These are phyloP conservation scores for Stictocephala bisonia DNA, from an alignment of 2,888 invertebrate genomes.

Conservation along the genomic window DNA sequence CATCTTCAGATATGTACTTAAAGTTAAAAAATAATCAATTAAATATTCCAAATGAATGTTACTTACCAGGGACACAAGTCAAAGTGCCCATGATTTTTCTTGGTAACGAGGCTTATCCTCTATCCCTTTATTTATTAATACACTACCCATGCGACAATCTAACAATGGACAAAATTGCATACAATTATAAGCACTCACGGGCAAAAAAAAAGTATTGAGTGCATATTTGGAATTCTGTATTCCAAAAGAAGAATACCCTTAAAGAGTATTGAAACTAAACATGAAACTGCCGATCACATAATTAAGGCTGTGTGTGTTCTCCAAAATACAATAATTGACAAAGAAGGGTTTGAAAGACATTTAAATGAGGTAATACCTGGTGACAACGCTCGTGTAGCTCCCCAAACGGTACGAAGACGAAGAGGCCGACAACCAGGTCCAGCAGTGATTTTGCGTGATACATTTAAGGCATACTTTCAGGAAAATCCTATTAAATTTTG, in stretches of 20 bases:
- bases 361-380: neutral
- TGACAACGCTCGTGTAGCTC: neutral
- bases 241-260: constrained; percentile 20
- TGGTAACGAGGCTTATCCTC: constrained; percentile 36
- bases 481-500: constrained; percentile 10
- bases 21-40: constrained; percentile 27
- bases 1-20: constrained; percentile 17
- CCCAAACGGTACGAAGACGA: neutral
- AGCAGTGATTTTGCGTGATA: constrained; percentile 24
- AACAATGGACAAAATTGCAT: neutral
- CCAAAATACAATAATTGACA: constrained; percentile 38
- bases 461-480: constrained; percentile 23
- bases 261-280: constrained; percentile 31
- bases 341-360: constrained; percentile 26
- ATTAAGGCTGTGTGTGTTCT: constrained; percentile 34
- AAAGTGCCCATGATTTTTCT: constrained; percentile 27
- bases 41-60: neutral
- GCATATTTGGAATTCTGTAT: constrained; percentile 38
- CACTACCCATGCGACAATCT: constrained; percentile 24
- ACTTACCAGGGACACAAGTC: constrained; percentile 24
- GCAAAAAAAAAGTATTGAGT: constrained; percentile 39
- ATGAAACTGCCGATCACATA: constrained; percentile 24
- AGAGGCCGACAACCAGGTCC: constrained; percentile 8
- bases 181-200: constrained; percentile 20
- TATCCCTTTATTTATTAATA: neutral